Evolutionary conservation across 2,797 vertebrate genomes (phyloP), one percentile per base, ranked within the genome.

Genomic region (Lithobates sylvaticus): DNA sequence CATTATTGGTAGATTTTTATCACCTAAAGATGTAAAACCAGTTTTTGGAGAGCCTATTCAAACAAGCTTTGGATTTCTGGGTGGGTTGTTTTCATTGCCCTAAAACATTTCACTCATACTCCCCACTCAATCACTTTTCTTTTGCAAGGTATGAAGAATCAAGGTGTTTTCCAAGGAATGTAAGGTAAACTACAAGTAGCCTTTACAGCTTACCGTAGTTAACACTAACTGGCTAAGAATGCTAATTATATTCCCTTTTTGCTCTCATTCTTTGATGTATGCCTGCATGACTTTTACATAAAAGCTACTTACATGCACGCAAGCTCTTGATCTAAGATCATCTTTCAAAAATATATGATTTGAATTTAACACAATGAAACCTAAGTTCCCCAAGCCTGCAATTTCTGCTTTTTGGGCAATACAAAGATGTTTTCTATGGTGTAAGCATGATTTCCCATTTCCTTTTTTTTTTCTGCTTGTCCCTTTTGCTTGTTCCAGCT

Each of bases 61-160:
- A 47, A 54, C 50, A 54, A 54, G 50, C 50, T 54, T 54, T 13
- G 13, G 5, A 6, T 54, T 16, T 54, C 6, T 61, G 10, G 18
- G 1, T 61, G 18, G 18, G 29, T 67, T 27, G 3, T 29, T 67
- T 65, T 10, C 65, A 67, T 29, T 26, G 4, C 13, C 34, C 32
- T 71, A 27, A 12, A 61, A 61, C 54, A 61, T 83, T 58, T 67
- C 44, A 91, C 84, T 92, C 65, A 88, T 93, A 88, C 87, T 39
- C 77, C 91, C 87, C 87, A 89, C 76, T 89, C 88, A 76, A 89
- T 88, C 87, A 18, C 89, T 92, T 91, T 93, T 95, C 89, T 92
- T 90, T 92, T 90, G 88, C 90, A 97, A 98, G 96, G 95, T 97
- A 96, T 93, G 96, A 97, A 95, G 95, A 97, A 94, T 94, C 96